Conservation (phyloP, 1,140 invertebrate species). For the Drosophila lacertosa region DNA sequence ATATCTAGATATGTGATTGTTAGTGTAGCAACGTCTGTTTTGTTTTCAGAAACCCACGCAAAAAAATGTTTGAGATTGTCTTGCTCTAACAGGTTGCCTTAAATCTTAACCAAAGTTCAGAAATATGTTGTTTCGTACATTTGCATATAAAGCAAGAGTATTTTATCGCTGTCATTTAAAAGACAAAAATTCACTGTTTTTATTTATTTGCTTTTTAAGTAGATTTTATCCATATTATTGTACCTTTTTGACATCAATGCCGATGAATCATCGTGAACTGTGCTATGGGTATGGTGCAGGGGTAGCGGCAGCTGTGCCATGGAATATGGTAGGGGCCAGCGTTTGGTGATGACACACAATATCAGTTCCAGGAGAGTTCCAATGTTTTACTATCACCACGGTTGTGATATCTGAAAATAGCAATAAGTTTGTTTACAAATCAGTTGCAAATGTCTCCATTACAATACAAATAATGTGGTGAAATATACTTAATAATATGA, state of each 20-base stretch:
- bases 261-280: constrained; percentile 51
- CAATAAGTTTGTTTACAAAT: not conserved
- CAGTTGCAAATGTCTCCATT: not conserved
- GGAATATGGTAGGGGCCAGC: not conserved
- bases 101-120: too few species aligned
- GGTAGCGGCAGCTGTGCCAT: not conserved
- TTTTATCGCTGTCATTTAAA: not conserved
- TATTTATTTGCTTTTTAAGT: constrained; percentile 21
- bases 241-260: constrained; percentile 58
- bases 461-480: not conserved
- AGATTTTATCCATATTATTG: constrained; percentile 40
- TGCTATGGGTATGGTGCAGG: not conserved
- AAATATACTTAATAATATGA: too few species aligned
- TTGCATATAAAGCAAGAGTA: not conserved
- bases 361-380: constrained; percentile 26
- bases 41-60: too few species aligned
- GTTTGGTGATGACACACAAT: constrained; percentile 25
- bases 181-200: constrained; percentile 16
- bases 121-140: too few species aligned
- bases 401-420: not conserved
- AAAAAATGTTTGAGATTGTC: too few species aligned
- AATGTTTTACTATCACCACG: constrained; percentile 15
- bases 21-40: too few species aligned
- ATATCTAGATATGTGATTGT: not conserved
- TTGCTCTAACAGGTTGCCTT: too few species aligned